phyloP scores from a whole-genome alignment of 2,113 vertebrate genomes.

The Paramisgurnus dabryanus region DNA sequence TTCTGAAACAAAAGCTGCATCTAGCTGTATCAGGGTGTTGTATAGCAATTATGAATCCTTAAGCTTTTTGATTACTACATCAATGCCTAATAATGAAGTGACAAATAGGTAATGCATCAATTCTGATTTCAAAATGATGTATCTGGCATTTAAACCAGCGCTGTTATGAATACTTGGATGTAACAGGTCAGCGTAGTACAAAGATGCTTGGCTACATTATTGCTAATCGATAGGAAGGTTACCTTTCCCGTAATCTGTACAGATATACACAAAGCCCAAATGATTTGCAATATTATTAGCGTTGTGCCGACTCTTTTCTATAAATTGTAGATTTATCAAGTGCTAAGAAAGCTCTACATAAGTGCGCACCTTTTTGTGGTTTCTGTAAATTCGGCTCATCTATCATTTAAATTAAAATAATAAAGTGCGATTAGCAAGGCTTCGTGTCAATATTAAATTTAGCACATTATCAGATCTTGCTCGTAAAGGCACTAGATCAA shows the following conservation, averaged over 20 bases:
- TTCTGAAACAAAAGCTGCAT: neutral
- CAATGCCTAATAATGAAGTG: slow-evolving; percentile 1
- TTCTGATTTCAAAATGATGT: slow-evolving; percentile 35
- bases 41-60: slow-evolving; percentile 4
- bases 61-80: neutral
- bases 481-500: slow-evolving; percentile 70
- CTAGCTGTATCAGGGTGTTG: neutral
- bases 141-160: slow-evolving; percentile 54
- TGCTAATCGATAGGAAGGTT: slow-evolving; percentile 33
- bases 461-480: slow-evolving; percentile 26
- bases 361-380: neutral
- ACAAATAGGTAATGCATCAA: neutral
- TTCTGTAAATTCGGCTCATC: neutral
- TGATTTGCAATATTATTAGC: neutral
- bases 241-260: neutral
- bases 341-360: slow-evolving; percentile 1
- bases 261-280: slow-evolving; percentile 16
- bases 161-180: neutral
- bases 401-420: neutral
- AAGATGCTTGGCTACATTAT: slow-evolving; percentile 42
- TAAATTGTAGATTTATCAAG: neutral
- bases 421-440: slow-evolving; percentile 48
- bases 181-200: slow-evolving; percentile 6
- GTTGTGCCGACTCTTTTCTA: neutral
- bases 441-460: neutral